A percentile compares a stretch with the other conserved stretches of the same genome.
These are phyloP conservation scores for Hiodon alosoides DNA, from an alignment of 2,113 vertebrate genomes.

Conservation along the genomic window DNA sequence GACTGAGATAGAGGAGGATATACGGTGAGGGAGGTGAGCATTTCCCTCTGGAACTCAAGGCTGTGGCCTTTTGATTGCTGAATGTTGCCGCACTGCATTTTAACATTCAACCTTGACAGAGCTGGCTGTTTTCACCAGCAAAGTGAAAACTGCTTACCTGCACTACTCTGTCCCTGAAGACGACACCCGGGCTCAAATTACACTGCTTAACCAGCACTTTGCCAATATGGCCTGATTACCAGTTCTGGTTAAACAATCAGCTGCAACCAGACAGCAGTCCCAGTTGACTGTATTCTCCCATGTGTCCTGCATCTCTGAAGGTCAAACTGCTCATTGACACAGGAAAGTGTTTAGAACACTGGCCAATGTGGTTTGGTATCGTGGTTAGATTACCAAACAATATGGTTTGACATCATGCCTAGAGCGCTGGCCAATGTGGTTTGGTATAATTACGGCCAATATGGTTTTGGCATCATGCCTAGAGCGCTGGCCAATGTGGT, in stretches of 20 bases:
- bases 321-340: too few relatives aligned
- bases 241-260: not conserved
- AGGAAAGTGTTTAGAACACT: too few relatives aligned
- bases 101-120: conserved; percentile 13
- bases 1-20: not conserved
- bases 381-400: too few relatives aligned
- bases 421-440: too few relatives aligned
- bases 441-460: too few relatives aligned
- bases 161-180: not conserved
- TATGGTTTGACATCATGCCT: too few relatives aligned
- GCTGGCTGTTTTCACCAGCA: not conserved
- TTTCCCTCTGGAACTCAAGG: not conserved
- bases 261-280: too few relatives aligned
- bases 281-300: too few relatives aligned
- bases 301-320: too few relatives aligned
- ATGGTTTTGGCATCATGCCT: too few relatives aligned
- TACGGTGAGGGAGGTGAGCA: not conserved
- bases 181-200: not conserved
- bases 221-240: not conserved
- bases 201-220: not conserved
- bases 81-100: not conserved
- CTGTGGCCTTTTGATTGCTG: not conserved
- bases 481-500: too few relatives aligned
- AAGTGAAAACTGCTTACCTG: conserved; percentile 7
- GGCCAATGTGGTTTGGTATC: too few relatives aligned